Conservation (phyloP, 2,113 vertebrate genomes). For the Sturnus vulgaris region DNA sequence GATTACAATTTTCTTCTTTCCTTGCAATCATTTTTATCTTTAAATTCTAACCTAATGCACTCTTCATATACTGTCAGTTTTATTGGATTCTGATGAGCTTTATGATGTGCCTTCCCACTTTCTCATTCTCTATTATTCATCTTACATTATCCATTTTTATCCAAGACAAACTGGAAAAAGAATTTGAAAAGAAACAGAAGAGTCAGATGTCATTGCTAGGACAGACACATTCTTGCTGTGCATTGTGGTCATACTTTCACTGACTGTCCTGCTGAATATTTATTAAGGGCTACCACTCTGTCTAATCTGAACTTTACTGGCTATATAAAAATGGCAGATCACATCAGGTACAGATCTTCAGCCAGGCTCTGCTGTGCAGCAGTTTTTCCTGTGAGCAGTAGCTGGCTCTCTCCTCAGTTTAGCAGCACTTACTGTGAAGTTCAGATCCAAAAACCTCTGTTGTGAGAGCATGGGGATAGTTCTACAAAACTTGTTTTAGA, state of each 20-base stretch:
- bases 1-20: background rate
- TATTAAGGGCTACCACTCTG: background rate
- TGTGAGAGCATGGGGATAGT: accelerated
- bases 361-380: background rate
- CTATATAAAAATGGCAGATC: background rate
- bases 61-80: background rate
- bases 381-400: background rate
- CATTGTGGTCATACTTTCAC: background rate
- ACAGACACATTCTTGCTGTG: background rate
- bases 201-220: background rate
- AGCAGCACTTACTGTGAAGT: background rate
- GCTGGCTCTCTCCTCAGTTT: background rate
- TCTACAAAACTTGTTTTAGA: background rate
- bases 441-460: background rate
- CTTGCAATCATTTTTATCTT: background rate
- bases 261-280: background rate
- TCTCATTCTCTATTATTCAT: background rate
- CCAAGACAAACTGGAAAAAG: background rate
- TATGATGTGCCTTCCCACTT: background rate
- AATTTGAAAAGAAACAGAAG: background rate
- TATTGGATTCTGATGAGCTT: background rate
- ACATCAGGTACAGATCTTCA: background rate
- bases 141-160: background rate
- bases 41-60: background rate
- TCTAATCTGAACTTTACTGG: background rate